These are phyloP conservation scores for Gymnobelideus leadbeateri DNA, from an alignment of 2,113 vertebrate species.

Conservation along the genomic window DNA sequence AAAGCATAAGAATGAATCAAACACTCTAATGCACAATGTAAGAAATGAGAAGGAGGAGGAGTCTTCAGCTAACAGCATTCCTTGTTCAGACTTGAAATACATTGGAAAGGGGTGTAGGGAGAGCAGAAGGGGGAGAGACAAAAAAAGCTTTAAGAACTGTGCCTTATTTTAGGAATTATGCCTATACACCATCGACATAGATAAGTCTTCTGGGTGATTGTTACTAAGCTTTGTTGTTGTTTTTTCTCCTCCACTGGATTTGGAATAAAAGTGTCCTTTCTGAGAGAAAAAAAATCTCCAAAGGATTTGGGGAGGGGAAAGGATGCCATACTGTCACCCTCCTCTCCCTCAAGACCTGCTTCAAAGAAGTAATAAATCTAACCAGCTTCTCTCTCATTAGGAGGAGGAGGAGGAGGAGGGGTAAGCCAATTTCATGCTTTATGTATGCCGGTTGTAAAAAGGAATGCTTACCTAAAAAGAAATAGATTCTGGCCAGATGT, in stretches of 20 bases:
- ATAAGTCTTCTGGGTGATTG: not conserved
- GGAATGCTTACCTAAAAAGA: constrained; percentile 75
- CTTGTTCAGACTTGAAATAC: constrained; percentile 53
- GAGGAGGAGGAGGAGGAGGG: constrained; percentile 33
- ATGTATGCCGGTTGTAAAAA: constrained; percentile 71
- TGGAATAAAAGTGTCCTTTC: constrained; percentile 41
- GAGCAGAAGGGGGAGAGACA: not conserved
- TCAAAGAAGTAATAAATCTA: constrained; percentile 66
- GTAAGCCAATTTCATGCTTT: constrained; percentile 73
- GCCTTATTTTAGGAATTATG: constrained; percentile 43
- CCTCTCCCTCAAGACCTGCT: constrained; percentile 38
- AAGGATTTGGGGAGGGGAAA: constrained; percentile 2
- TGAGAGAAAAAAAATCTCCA: constrained; percentile 27
- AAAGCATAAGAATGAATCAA: constrained; percentile 33
- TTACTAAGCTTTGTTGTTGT: not conserved
- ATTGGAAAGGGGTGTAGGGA: not conserved
- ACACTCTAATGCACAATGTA: constrained; percentile 39
- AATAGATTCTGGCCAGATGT: constrained; percentile 75
- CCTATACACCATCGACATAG: constrained; percentile 20
- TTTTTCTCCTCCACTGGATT: constrained; percentile 35
- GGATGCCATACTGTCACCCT: constrained; percentile 32
- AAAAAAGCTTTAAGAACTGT: constrained; percentile 18
- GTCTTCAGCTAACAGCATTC: not conserved
- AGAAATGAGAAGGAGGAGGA: constrained; percentile 40
- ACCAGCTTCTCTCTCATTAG: constrained; percentile 43